Percentiles rank a stretch among this genome's conserved stretches.
These are phyloP conservation scores for Acleris cristana DNA, from an alignment of 2,888 invertebrate species.

Conservation along the genomic window DNA sequence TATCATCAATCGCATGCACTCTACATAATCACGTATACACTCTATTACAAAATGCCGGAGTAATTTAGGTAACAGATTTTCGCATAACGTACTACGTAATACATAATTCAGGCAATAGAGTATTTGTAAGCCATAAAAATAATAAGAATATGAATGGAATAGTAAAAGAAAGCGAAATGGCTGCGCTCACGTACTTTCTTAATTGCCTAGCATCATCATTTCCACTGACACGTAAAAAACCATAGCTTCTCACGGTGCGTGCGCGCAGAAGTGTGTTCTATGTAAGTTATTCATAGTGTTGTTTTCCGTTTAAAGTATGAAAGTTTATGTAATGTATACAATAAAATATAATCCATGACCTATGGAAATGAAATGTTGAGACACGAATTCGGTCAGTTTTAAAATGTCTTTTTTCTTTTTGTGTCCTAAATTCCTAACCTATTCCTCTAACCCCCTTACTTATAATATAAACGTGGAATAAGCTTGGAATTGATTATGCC, in stretches of 20 bases:
- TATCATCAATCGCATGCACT: neutral
- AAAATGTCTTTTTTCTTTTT: no score
- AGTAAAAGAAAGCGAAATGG: slow-evolving; percentile 29
- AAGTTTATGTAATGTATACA: slow-evolving; percentile 24
- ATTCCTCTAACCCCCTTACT: no score
- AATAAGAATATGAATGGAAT: slow-evolving; percentile 27
- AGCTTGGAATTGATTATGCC: no score
- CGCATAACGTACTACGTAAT: neutral
- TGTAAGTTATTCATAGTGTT: neutral
- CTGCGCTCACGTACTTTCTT: slow-evolving; percentile 32
- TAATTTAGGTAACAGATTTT: neutral
- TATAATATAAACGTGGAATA: no score
- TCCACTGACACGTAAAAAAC: slow-evolving; percentile 23
- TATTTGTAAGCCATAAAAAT: slow-evolving; percentile 23
- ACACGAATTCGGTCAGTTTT: no score
- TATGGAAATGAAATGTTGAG: no score
- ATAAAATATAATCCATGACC: slow-evolving; percentile 9
- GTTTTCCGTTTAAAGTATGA: neutral
- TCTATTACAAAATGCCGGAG: neutral
- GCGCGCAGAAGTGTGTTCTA: slow-evolving; percentile 2
- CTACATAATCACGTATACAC: neutral
- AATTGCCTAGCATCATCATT: slow-evolving; percentile 32
- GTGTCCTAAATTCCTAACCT: no score
- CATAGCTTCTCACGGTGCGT: slow-evolving; percentile 19
- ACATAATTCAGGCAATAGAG: slow-evolving; percentile 9